A percentile compares a stretch with the other conserved stretches of the same genome.
Conservation (phyloP, 1,140 invertebrate species). For the Hylaeus volcanicus region DNA sequence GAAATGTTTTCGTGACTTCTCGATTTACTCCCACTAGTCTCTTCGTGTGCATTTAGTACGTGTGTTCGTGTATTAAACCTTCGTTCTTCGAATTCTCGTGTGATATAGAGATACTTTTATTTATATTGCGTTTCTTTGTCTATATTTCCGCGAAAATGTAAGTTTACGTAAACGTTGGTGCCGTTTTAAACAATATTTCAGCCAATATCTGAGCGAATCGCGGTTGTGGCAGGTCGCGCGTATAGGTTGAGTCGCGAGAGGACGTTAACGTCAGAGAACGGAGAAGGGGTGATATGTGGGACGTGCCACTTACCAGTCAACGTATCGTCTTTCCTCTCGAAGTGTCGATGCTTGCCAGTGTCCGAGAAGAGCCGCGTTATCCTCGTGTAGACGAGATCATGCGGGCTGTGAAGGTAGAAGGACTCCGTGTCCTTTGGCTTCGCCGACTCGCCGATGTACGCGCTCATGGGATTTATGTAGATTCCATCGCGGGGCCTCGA, state of each 20-base stretch:
- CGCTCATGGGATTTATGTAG: constrained; percentile 90
- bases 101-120: no score
- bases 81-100: no score
- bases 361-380: constrained; percentile 89
- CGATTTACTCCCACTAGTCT: background rate
- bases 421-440: constrained; percentile 83
- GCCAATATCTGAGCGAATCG: background rate
- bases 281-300: constrained; percentile 50
- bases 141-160: no score
- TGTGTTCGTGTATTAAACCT: no score
- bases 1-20: constrained; percentile 34
- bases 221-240: no score
- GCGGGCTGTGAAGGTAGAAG: constrained; percentile 91
- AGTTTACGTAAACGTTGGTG: no score
- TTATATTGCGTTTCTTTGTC: no score
- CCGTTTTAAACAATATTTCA: no score
- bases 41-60: no score
- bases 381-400: constrained; percentile 87
- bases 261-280: background rate
- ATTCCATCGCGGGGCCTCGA: constrained; percentile 86
- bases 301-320: constrained; percentile 76
- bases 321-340: constrained; percentile 76
- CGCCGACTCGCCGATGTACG: constrained; percentile 70
- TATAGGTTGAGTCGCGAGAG: background rate
- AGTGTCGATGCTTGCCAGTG: constrained; percentile 66